These are phyloP conservation scores for Hydrolagus colliei DNA, from an alignment of 2,797 vertebrate species.

Conservation along the genomic window DNA sequence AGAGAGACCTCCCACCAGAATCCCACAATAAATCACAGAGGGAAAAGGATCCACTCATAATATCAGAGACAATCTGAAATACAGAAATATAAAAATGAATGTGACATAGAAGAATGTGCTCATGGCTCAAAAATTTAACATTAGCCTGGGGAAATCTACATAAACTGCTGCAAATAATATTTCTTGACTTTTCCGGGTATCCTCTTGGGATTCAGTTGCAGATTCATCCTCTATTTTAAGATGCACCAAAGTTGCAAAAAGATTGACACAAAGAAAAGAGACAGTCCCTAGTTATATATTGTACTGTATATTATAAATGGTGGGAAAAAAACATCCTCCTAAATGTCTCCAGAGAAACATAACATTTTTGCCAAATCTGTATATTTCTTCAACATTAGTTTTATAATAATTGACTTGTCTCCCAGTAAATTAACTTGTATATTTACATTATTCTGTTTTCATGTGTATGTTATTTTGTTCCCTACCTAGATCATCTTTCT, in stretches of 20 bases:
- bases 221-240: slow-evolving; percentile 16
- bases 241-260: background rate
- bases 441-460: background rate
- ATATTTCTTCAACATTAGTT: background rate
- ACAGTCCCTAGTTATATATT: background rate
- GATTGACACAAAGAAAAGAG: background rate
- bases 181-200: background rate
- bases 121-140: background rate
- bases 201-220: background rate
- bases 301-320: background rate
- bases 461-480: background rate
- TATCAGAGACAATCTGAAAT: background rate
- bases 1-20: background rate
- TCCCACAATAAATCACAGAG: background rate
- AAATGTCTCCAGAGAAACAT: background rate
- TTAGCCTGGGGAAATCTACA: slow-evolving; percentile 3
- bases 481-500: background rate
- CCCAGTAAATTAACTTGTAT: background rate
- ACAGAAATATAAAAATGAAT: background rate
- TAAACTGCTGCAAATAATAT: background rate
- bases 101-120: background rate
- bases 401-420: background rate
- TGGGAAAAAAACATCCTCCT: background rate
- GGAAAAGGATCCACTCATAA: background rate
- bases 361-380: slow-evolving; percentile 3